These are phyloP conservation scores for Rhynchophorus ferrugineus DNA, from an alignment of 1,140 invertebrate genomes.

Conservation along the genomic window DNA sequence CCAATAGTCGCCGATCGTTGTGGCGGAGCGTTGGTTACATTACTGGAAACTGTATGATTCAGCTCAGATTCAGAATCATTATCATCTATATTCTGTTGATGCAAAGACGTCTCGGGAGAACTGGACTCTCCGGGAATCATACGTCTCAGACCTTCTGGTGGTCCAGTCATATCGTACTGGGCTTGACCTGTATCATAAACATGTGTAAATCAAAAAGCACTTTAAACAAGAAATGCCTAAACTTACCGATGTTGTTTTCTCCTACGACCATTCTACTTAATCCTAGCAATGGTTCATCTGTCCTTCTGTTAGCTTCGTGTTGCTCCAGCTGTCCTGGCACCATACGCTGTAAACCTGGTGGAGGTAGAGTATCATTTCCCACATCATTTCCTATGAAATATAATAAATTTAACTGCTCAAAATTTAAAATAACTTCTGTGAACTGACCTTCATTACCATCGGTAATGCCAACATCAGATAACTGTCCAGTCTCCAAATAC, in stretches of 20 bases:
- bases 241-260: conserved; percentile 22
- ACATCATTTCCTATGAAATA: conserved; percentile 9
- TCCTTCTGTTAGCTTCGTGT: conserved; percentile 35
- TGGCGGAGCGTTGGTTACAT: conserved; percentile 17
- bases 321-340: conserved; percentile 57
- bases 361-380: conserved; percentile 43
- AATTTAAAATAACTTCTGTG: background rate
- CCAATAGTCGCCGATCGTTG: conserved; percentile 36
- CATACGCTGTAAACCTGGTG: conserved; percentile 53
- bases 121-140: conserved; percentile 51
- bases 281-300: conserved; percentile 36
- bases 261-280: conserved; percentile 44
- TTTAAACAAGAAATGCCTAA: background rate
- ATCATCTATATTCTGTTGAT: conserved; percentile 25
- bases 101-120: conserved; percentile 34
- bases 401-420: too few species aligned
- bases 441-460: conserved; percentile 27
- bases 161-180: conserved; percentile 34
- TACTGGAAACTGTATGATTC: conserved; percentile 12
- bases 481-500: conserved; percentile 63
- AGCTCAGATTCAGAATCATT: conserved; percentile 34
- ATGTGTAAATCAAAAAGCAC: background rate
- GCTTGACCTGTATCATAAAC: conserved; percentile 5
- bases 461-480: conserved; percentile 49
- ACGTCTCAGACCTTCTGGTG: conserved; percentile 48